Evolutionary conservation across 2,797 vertebrate species (phyloP).

Genomic region (Telmatherina bonti): DNA sequence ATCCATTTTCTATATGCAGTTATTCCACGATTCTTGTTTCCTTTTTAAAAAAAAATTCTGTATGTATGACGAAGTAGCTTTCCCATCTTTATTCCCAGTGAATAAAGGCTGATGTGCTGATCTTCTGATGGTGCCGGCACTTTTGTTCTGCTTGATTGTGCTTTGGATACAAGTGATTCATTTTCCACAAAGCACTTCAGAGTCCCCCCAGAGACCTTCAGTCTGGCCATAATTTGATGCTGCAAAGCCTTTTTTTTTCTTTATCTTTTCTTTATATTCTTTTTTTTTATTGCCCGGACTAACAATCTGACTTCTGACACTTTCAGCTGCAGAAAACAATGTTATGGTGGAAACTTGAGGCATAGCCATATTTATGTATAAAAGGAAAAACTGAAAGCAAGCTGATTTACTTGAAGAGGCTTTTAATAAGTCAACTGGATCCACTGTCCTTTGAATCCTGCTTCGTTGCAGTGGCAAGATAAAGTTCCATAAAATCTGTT

Average conservation of each 20-base stretch:
- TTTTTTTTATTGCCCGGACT: background rate
- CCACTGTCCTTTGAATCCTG: background rate
- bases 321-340: background rate
- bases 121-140: background rate
- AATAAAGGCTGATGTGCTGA: background rate
- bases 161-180: background rate
- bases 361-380: background rate
- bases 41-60: background rate
- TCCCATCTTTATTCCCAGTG: too few species aligned
- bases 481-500: too few species aligned
- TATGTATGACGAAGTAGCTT: background rate
- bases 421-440: background rate
- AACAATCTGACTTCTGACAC: conserved; percentile 1
- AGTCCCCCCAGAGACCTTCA: background rate
- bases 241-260: background rate
- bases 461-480: background rate
- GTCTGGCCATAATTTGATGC: background rate
- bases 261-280: too few species aligned
- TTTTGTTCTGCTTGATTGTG: background rate
- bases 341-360: background rate
- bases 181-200: background rate
- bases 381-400: background rate
- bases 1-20: too few species aligned
- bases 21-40: background rate
- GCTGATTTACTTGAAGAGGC: background rate